A percentile compares a stretch with the other conserved stretches of the same genome.
Conservation (phyloP, 2,888 invertebrate species). For the Pheosia tremula region DNA sequence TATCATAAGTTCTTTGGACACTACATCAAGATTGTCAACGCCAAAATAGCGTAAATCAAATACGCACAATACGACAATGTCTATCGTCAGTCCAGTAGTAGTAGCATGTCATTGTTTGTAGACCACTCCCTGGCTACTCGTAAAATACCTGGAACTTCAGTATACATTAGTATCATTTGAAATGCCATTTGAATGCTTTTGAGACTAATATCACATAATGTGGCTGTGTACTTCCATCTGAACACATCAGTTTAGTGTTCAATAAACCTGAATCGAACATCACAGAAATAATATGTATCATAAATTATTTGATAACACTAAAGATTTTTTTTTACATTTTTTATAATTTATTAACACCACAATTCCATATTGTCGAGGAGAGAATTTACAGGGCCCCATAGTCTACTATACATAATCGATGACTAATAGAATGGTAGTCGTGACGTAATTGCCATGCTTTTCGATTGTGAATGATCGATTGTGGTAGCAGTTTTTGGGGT, state of each 20-base stretch:
- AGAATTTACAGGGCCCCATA: slow-evolving; percentile 41
- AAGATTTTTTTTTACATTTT: slow-evolving; percentile 66
- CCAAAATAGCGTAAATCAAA: too few species aligned
- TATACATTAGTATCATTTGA: slow-evolving; percentile 41
- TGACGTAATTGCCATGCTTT: too few species aligned
- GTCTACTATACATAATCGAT: too few species aligned
- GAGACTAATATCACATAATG: slow-evolving; percentile 54
- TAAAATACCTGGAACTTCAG: slow-evolving; percentile 39
- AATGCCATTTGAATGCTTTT: slow-evolving; percentile 44
- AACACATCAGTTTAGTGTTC: slow-evolving; percentile 31
- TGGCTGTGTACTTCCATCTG: slow-evolving; percentile 67
- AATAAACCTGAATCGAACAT: slow-evolving; percentile 20
- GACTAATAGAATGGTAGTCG: too few species aligned
- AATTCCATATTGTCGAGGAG: slow-evolving; percentile 73
- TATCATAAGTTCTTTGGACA: too few species aligned
- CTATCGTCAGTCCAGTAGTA: too few species aligned
- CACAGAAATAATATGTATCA: slow-evolving; percentile 52
- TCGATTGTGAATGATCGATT: too few species aligned
- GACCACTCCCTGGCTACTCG: slow-evolving; percentile 28
- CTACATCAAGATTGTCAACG: too few species aligned
- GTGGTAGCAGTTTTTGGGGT: too few species aligned
- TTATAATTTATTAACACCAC: slow-evolving; percentile 65
- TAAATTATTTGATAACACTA: slow-evolving; percentile 45
- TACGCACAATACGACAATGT: too few species aligned
- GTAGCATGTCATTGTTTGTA: slow-evolving; percentile 19